A percentile compares a stretch with the other conserved stretches of the same genome.
Conservation (phyloP, 23 tunicate species). For the Trididemnum clinides region DNA sequence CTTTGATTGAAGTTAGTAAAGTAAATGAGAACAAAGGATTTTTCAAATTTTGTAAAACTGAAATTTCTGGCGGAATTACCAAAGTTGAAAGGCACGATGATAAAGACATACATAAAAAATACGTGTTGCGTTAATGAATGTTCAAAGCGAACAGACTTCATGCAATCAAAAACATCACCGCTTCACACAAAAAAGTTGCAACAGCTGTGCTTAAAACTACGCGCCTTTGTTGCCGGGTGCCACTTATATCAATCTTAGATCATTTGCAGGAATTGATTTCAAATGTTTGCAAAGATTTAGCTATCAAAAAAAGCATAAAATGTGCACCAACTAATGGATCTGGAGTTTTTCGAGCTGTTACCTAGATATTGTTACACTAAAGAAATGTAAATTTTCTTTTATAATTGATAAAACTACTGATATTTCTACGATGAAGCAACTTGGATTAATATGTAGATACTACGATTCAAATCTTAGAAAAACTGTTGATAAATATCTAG, state of each 20-base stretch:
- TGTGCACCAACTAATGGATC: background rate
- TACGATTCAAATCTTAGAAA: background rate
- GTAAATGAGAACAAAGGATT: background rate
- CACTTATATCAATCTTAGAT: background rate
- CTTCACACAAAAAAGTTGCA: background rate
- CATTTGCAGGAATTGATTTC: background rate
- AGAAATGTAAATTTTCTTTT: background rate
- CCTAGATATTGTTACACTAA: background rate
- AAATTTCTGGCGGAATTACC: background rate
- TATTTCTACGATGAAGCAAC: background rate
- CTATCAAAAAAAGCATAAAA: background rate
- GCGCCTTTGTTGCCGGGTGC: background rate
- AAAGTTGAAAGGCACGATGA: background rate
- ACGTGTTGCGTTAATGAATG: background rate
- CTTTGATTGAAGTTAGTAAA: background rate
- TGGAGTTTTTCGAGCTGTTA: background rate
- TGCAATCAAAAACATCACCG: background rate
- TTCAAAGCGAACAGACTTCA: background rate
- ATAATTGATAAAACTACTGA: background rate
- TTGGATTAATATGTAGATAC: background rate
- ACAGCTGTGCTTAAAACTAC: background rate
- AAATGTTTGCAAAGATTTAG: background rate
- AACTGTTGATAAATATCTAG: background rate
- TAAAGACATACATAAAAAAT: background rate
- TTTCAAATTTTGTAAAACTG: background rate